Base-by-base conservation (phyloP, 2,797 vertebrate genomes). In the Lithobates pipiens region DNA sequence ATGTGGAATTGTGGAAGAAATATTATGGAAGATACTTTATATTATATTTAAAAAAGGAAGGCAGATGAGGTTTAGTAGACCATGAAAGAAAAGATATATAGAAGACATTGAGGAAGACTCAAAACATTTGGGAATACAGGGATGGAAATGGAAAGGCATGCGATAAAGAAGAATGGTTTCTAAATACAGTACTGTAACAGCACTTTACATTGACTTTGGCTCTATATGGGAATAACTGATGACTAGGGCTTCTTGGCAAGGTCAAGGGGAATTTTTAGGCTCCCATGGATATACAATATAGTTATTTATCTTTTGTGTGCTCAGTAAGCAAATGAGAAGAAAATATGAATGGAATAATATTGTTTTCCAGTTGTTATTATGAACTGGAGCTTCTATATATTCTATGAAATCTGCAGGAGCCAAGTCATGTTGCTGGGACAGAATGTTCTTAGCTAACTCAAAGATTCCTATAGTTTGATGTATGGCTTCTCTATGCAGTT, bases 401-500 rank as follows among this genome's bases (percentile, higher is more conserved):
- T 69, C 18, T 72, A 42, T 32, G 21, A 29, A 71, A 36, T 54
- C 21, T 13, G 32, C 21, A 7, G 1, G 13, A 15, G 44, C 70
- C 54, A 82, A 36, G 34, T 65, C 57, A 34, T 61, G 80, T 71
- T 82, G 21, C 39, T 73, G 80, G 80, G 61, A 82, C 80, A 82
- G 11, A 74, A 82, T 74, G 50, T 82, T 82, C 80, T 63, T 32
- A 16, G 7, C 69, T 16, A 46, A 5, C n/a, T 42, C 5, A 1
- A 7, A 72, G 78, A 27, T 57, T 34, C 25, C 80, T 82, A 23
- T 13, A 42, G n/a, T 74, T 73, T 82, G 80, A 82, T 82, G 80
- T 82, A 44, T 74, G 54, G 69, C 39, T 61, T 44, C 69, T 71
- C 29, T 18, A 29, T n/a, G 10, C n/a, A 8, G n/a, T 27, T 81